These are phyloP conservation scores for Dorcus hopei DNA, from an alignment of 2,888 invertebrate species.

Conservation along the genomic window DNA sequence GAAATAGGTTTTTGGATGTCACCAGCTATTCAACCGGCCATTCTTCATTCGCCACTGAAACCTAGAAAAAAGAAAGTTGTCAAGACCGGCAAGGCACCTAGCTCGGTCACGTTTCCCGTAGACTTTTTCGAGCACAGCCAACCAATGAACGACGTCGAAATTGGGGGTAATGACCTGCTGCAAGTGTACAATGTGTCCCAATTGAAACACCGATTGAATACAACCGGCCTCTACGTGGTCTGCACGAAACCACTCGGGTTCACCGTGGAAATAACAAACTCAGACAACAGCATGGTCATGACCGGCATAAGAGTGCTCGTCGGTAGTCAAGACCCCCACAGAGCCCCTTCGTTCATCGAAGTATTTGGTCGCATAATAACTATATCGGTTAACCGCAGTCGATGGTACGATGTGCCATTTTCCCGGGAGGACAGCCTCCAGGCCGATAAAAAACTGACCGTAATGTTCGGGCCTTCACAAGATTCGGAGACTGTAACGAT, in stretches of 20 bases:
- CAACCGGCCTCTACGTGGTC: constrained; percentile 85
- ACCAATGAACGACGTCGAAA: constrained; percentile 88
- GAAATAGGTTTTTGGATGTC: constrained; percentile 62
- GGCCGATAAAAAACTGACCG: constrained; percentile 85
- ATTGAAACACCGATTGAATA: constrained; percentile 85
- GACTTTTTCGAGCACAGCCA: constrained; percentile 97
- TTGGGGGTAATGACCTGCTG: constrained; percentile 90
- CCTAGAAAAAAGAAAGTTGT: constrained; percentile 57
- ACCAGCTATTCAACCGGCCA: constrained; percentile 59
- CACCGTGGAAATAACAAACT: constrained; percentile 81
- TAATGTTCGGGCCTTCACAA: constrained; percentile 80
- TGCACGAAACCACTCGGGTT: constrained; percentile 90
- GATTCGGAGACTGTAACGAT: constrained; percentile 87
- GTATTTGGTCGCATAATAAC: constrained; percentile 72
- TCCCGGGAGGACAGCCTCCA: constrained; percentile 90
- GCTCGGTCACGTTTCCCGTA: constrained; percentile 78
- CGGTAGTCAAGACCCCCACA: constrained; percentile 77
- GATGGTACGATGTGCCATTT: constrained; percentile 96
- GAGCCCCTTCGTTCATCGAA: constrained; percentile 75
- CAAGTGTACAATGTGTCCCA: constrained; percentile 94
- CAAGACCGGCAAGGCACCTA: constrained; percentile 60
- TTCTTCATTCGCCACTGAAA: constrained; percentile 42
- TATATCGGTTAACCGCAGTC: constrained; percentile 68
- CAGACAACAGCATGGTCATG: constrained; percentile 84
- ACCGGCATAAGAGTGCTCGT: constrained; percentile 71